Evolutionary conservation across 2,888 invertebrate species (phyloP), one percentile per base, ranked within the genome.

Genomic region (Amorpha juglandis): DNA sequence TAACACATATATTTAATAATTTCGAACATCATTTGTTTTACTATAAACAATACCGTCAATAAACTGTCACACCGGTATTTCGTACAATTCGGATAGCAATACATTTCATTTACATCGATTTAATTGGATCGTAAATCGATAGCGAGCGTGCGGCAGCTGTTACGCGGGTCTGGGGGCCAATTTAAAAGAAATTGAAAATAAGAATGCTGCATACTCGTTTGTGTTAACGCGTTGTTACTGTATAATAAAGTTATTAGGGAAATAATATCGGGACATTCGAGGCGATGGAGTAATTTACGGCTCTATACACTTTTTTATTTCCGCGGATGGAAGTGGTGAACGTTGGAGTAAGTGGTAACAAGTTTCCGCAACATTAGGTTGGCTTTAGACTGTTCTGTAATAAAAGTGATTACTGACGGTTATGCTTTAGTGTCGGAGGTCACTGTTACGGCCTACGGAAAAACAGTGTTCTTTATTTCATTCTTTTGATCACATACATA

Each of bases 81-180:
- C 19, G 47, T 58, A 58, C 33, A 65, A 58, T 58, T 45, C 64
- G 51, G 65, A 68, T 68, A 68, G 65, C 70, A 68, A 71, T 71
- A 70, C 63, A 71, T 71, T 73, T 70, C 67, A 63, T 69, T 71
- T 64, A 68, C 71, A 68, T 69, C 69, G 72, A 70, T 84, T 86
- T 88, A 89, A 91, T 91, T 91, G 91, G 86, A 78, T 84, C 85
- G 84, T 88, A 88, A 89, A 90, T 87, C 86, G 85, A 87, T 84
- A 84, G 81, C 84, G 50, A 27, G 45, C 64, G 45, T 42, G 27
- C 4, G 27, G 64, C 80, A 86, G 86, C 88, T 86, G 90, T 83
- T 81, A 80, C 77, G 71, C 74, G 83, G 88, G 87, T 84, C 85
- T 87, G 87, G 86, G 84, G 83, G 84, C 81, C 87, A 84, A 88